phyloP scores from a whole-genome alignment of 2,888 invertebrate genomes.

The Poecilus cupreus region DNA sequence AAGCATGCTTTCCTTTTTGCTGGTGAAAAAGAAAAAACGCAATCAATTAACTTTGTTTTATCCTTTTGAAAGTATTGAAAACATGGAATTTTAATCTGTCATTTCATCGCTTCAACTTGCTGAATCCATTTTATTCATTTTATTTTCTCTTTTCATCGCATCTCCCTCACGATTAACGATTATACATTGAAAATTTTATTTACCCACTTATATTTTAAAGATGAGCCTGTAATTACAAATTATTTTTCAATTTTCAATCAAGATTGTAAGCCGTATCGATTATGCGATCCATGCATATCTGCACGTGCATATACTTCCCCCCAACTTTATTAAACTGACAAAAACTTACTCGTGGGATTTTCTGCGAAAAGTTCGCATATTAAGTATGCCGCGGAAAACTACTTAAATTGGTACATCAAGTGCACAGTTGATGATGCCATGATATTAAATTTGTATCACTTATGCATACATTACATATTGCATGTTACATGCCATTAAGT shows the following conservation, averaged over 20 bases:
- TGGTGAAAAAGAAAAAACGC: neutral
- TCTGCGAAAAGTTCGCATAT: conserved; percentile 32
- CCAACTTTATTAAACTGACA: conserved; percentile 36
- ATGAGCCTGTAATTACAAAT: conserved; percentile 11
- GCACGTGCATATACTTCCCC: neutral
- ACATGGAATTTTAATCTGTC: conserved; percentile 28
- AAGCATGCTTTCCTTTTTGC: no score
- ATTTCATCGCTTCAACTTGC: conserved; percentile 8
- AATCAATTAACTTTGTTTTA: conserved; percentile 6
- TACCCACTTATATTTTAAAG: conserved; percentile 13
- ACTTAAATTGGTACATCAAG: conserved; percentile 37
- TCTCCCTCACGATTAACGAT: neutral
- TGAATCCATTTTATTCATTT: conserved; percentile 27
- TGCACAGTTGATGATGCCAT: conserved; percentile 25
- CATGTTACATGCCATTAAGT: conserved; percentile 22
- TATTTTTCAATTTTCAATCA: conserved; percentile 7
- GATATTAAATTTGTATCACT: conserved; percentile 38
- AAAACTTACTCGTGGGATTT: conserved; percentile 20
- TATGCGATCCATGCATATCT: neutral
- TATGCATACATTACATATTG: conserved; percentile 26
- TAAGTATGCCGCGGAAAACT: conserved; percentile 26
- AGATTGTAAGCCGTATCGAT: conserved; percentile 1
- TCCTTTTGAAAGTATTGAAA: conserved; percentile 10
- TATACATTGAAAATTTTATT: conserved; percentile 17
- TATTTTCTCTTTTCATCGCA: conserved; percentile 1